Evolutionary conservation across 2,888 invertebrate genomes (phyloP), one percentile per base, ranked within the genome.

Genomic region (Melanotus villosus): DNA sequence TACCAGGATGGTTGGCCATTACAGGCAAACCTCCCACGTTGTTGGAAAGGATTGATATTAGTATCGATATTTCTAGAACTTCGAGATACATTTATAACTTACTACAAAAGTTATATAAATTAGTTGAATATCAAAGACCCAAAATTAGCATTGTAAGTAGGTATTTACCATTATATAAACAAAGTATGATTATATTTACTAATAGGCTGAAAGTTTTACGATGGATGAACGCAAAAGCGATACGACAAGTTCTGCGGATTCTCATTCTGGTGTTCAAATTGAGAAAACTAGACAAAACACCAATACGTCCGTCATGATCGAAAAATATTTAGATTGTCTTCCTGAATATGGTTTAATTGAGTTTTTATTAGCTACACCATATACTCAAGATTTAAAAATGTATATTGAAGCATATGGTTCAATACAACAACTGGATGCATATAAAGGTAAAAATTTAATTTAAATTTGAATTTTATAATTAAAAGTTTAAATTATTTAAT

Each of bases 301-400:
- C 12, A 50, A 10, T 32, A 16, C 16, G 5, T 21, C 45, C 2
- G 19, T 21, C n/a, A 2, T 19, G 12, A 10, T 3, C 6, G 47
- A 26, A 56, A 54, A 65, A 9, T 45, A 32, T 52, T 84, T 85
- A 76, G 85, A 85, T 32, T 84, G 85, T 14, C 78, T 88, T 12
- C 88, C 88, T 0, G 87, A 88, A 80, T 86, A 84, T 21, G 85
- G 84, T 0, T 77, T 87, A 10, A 68, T 88, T 50, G 86, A 88
- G 62, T 87, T 83, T 67, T 77, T 88, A 47, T 76, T 88, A 16
- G 81, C 85, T 56, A 87, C 87, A 2, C 80, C 75, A 43, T 78
- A 85, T 69, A 79, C 85, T 1, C 75, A 84, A 2, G 85, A 86
- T 67, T 80, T 88, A 1, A 83, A 84, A 1, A 73, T 82, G 0